These are phyloP conservation scores for Hymenochirus boettgeri DNA, from an alignment of 2,113 vertebrate genomes.

Conservation along the genomic window DNA sequence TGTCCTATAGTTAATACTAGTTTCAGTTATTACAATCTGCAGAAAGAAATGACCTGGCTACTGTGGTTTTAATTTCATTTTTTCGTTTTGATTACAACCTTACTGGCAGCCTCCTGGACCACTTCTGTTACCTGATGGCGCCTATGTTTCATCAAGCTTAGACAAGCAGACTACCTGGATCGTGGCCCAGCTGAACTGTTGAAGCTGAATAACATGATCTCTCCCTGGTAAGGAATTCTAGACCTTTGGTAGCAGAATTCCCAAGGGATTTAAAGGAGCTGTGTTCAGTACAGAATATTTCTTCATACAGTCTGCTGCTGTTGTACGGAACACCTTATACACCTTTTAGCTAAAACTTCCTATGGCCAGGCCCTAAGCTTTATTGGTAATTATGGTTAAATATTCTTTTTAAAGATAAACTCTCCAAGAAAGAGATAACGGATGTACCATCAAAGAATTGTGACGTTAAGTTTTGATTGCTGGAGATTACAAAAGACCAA, in stretches of 20 bases:
- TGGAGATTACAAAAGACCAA: conserved; percentile 48
- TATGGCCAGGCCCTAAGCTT: conserved; percentile 51
- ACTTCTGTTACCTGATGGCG: conserved; percentile 84
- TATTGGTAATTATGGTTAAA: conserved; percentile 67
- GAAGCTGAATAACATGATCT: conserved; percentile 80
- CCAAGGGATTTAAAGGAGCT: conserved; percentile 70
- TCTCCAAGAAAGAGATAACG: conserved; percentile 67
- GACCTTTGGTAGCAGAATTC: conserved; percentile 67
- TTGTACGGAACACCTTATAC: conserved; percentile 54
- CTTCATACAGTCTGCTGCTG: conserved; percentile 68
- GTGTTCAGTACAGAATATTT: conserved; percentile 50
- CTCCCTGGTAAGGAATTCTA: conserved; percentile 69
- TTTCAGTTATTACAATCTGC: conserved; percentile 54
- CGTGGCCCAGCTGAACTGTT: conserved; percentile 70
- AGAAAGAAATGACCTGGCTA: conserved; percentile 58
- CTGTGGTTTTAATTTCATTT: conserved; percentile 66
- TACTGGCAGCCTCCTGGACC: conserved; percentile 68
- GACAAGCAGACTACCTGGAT: conserved; percentile 79
- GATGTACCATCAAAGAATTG: conserved; percentile 64
- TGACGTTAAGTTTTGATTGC: conserved; percentile 81
- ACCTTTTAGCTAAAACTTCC: conserved; percentile 56
- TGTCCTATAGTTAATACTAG: conserved; percentile 40
- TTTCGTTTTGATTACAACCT: conserved; percentile 85
- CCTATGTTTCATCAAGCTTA: conserved; percentile 75
- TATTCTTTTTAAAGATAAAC: conserved; percentile 69